Base-by-base conservation (phyloP, 1,140 invertebrate species). In the Penaeus indicus region DNA sequence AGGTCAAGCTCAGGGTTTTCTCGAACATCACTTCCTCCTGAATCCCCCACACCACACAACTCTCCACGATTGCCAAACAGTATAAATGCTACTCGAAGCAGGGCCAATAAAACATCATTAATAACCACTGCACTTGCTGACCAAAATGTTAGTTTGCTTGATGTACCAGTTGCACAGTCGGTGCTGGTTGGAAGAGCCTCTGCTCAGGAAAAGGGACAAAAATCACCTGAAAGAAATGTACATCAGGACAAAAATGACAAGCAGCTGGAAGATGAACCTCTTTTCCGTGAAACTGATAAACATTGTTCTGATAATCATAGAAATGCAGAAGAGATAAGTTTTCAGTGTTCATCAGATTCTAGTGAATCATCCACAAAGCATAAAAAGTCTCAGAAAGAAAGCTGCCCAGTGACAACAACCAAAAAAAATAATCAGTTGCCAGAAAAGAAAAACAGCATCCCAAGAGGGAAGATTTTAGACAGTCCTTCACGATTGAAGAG, bases 1-100 rank as follows among this genome's bases (percentile, higher is more conserved):
- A 88, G 84, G 75, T 75, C 77, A 25, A 42, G 83, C 10, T 25
- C 62, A 61, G 54, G 75, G 11, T 89, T 62, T 84, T 32, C 82
- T 42, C 72, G 85, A 32, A 63, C 89, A 8, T 72, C 86, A 32
- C 27, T 87, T 8, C 89, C 86, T 22, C 88, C 90, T 27, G 90
- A 90, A 64, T 91, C 90, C 21, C 90, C 90, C 25, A 91, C 90
- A 25, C 90, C 90, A 25, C 90, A 91, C 79, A 91, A 91, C 82
- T 91, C 90, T 21, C 90, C 90, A n/a, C 90, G 90, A 19, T 32
- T 91, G 16, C 90, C 90, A 54, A 87, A 86, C 38, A 89, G 90
- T 27, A 90, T 91, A n/a, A 80, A 88, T 63, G 88, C 75, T 42
- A 88, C 75, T 32, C 75, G 90, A 32, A 88, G 69, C 75, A 79